phyloP scores from a whole-genome alignment of 1,140 invertebrate genomes.

The Formica exsecta region DNA sequence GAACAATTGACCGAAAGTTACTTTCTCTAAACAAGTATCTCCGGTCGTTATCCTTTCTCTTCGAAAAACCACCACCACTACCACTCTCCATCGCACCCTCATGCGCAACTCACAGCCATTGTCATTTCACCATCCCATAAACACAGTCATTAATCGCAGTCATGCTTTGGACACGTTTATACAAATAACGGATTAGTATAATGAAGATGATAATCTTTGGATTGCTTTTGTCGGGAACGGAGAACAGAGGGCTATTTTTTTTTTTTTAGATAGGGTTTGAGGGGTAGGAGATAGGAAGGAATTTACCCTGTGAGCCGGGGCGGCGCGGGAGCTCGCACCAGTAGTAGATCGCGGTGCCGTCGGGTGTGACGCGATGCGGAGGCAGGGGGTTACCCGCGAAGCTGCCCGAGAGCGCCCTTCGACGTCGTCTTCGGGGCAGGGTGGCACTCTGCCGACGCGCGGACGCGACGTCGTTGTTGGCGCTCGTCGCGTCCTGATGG shows the following conservation, averaged over 20 bases:
- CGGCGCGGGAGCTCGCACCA: conserved; percentile 91
- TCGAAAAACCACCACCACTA: conserved; percentile 65
- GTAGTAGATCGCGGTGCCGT: conserved; percentile 94
- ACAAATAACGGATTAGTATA: conserved; percentile 18
- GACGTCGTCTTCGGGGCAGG: conserved; percentile 82
- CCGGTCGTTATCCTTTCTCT: neutral
- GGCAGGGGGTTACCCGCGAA: conserved; percentile 86
- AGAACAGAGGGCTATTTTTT: neutral
- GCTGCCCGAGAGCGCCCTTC: conserved; percentile 81
- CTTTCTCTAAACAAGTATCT: neutral
- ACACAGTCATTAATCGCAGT: conserved; percentile 69
- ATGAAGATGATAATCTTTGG: conserved; percentile 43
- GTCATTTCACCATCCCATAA: conserved; percentile 73
- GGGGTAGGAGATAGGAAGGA: neutral
- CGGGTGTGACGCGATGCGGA: conserved; percentile 91
- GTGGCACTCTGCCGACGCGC: conserved; percentile 83
- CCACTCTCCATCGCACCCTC: conserved; percentile 9
- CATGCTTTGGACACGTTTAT: conserved; percentile 25
- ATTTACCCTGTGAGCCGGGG: conserved; percentile 86
- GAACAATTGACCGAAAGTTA: neutral
- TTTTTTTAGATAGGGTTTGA: neutral
- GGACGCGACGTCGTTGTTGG: conserved; percentile 47
- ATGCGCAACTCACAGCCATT: conserved; percentile 6
- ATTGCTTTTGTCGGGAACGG: neutral
- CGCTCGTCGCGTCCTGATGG: conserved; percentile 56